These are phyloP conservation scores for Andrena bicolor DNA, from an alignment of 2,888 invertebrate species.

Conservation along the genomic window DNA sequence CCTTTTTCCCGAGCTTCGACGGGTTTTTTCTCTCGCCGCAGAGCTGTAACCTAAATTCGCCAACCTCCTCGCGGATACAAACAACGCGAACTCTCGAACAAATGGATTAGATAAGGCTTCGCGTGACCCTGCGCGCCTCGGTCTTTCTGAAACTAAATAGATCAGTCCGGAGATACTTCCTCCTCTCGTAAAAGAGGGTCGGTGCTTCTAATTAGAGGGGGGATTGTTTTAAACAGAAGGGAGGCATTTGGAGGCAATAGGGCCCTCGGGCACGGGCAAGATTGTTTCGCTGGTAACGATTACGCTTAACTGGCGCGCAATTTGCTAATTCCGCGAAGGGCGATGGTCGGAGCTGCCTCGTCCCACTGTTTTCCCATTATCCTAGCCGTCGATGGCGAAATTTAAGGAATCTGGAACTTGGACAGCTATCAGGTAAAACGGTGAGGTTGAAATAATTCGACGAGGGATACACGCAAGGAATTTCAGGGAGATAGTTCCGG, in stretches of 20 bases:
- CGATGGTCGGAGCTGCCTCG: not conserved
- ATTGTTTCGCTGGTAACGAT: conserved; percentile 56
- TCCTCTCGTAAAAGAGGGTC: too few relatives aligned
- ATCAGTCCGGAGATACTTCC: too few relatives aligned
- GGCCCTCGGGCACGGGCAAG: conserved; percentile 60
- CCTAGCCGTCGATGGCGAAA: too few relatives aligned
- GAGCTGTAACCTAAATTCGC: conserved; percentile 43
- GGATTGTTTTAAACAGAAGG: conserved; percentile 43
- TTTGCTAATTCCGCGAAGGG: conserved; percentile 50
- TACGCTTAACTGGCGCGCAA: conserved; percentile 56
- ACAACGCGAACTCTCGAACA: conserved; percentile 25
- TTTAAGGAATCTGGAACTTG: too few relatives aligned
- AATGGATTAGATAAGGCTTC: conserved; percentile 11
- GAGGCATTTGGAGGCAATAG: conserved; percentile 20
- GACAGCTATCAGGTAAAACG: too few relatives aligned
- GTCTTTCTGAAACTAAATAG: too few relatives aligned
- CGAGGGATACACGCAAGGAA: too few relatives aligned
- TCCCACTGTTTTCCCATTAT: too few relatives aligned
- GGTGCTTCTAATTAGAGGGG: conserved; percentile 22
- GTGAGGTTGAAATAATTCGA: too few relatives aligned
- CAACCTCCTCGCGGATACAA: conserved; percentile 12
- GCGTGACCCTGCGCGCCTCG: not conserved
- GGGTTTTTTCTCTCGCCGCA: not conserved
- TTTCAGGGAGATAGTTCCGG: too few relatives aligned
- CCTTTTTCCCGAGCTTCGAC: not conserved